Conservation (phyloP, 2,113 vertebrate species). For the Anolis sagrei region DNA sequence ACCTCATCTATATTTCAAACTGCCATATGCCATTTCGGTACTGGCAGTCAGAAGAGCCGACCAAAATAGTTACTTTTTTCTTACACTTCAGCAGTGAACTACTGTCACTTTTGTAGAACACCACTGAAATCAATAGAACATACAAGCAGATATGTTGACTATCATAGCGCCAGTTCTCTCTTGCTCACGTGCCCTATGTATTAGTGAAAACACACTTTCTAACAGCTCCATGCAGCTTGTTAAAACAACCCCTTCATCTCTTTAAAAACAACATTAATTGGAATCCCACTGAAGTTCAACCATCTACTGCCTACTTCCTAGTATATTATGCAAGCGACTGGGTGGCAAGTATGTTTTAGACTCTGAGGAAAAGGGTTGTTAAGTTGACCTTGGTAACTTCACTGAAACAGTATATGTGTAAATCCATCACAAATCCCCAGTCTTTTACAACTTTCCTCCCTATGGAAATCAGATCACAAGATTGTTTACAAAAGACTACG, state of each 20-base stretch:
- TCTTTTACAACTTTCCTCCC: constrained; percentile 85
- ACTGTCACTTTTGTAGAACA: not conserved
- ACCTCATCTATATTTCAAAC: not conserved
- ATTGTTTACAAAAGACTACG: constrained; percentile 88
- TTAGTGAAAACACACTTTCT: constrained; percentile 77
- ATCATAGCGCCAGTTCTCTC: not conserved
- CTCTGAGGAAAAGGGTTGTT: constrained; percentile 80
- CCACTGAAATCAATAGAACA: not conserved
- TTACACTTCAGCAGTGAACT: not conserved
- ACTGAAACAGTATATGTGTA: constrained; percentile 96
- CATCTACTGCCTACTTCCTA: constrained; percentile 54
- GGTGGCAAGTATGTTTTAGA: constrained; percentile 82
- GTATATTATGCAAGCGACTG: constrained; percentile 63
- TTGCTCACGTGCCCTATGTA: not conserved
- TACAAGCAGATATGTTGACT: not conserved
- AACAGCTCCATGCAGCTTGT: constrained; percentile 75
- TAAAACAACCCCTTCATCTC: constrained; percentile 75
- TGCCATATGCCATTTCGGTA: not conserved
- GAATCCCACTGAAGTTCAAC: constrained; percentile 62
- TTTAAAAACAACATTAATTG: constrained; percentile 80
- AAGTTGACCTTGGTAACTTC: constrained; percentile 87
- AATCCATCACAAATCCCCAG: constrained; percentile 92
- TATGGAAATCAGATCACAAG: constrained; percentile 90
- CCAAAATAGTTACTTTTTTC: not conserved
- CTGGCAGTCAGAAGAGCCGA: not conserved